Evolutionary conservation across 2,888 invertebrate genomes (phyloP).

Genomic region (Seira musarum): DNA sequence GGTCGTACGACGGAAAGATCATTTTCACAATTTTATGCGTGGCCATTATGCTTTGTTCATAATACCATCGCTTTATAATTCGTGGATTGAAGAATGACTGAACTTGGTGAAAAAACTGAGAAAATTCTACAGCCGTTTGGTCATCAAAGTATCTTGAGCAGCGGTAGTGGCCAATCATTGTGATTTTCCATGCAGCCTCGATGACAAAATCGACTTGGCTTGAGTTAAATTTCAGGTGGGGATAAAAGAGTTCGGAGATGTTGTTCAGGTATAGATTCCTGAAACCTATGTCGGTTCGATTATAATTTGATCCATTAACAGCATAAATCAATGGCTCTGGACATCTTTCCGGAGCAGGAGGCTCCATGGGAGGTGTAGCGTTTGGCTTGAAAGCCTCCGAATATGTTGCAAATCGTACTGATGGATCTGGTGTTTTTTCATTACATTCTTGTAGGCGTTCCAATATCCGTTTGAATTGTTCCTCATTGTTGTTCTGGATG

Average conservation of each 20-base stretch:
- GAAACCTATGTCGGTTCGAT: constrained; percentile 1
- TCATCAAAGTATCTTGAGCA: constrained; percentile 57
- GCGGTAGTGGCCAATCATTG: constrained; percentile 58
- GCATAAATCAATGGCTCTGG: constrained; percentile 44
- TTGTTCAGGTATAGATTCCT: constrained; percentile 26
- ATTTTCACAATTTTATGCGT: constrained; percentile 41
- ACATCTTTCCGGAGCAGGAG: constrained; percentile 43
- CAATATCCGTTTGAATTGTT: constrained; percentile 43
- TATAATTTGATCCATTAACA: constrained; percentile 27
- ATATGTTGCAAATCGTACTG: constrained; percentile 35
- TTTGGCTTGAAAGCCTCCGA: constrained; percentile 25
- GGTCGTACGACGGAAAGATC: constrained; percentile 60
- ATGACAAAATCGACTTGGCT: constrained; percentile 57
- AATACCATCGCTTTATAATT: constrained; percentile 59
- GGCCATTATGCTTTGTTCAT: constrained; percentile 35
- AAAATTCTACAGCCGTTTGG: constrained; percentile 38
- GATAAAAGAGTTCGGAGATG: constrained; percentile 28
- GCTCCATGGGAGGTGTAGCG: neutral
- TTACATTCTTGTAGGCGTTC: constrained; percentile 36
- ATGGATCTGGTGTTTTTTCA: neutral
- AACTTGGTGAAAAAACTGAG: constrained; percentile 52
- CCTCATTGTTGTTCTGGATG: constrained; percentile 29
- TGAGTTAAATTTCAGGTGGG: constrained; percentile 49
- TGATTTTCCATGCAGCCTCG: constrained; percentile 61
- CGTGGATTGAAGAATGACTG: constrained; percentile 57